These are phyloP conservation scores for Eristalis arbustorum DNA, from an alignment of 2,888 invertebrate species.

Conservation along the genomic window DNA sequence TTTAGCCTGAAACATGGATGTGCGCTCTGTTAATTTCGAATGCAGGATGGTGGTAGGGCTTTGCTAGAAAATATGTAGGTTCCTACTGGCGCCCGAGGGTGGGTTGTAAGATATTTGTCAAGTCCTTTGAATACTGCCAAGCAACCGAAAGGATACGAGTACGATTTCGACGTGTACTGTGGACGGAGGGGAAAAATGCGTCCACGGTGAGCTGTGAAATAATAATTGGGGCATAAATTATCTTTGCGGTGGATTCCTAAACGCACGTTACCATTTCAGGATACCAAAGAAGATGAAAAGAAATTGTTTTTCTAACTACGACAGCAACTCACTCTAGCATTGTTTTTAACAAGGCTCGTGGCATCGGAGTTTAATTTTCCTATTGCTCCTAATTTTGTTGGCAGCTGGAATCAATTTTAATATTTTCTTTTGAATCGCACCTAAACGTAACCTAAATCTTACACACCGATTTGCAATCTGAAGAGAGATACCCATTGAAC, in stretches of 20 bases:
- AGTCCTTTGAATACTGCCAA: background rate
- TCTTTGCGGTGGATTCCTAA: background rate
- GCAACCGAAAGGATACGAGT: background rate
- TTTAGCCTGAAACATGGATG: conserved; percentile 12
- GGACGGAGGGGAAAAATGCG: background rate
- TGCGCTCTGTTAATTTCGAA: background rate
- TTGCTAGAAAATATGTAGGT: background rate
- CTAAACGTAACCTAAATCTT: too few species aligned
- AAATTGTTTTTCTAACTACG: too few species aligned
- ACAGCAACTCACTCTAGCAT: too few species aligned
- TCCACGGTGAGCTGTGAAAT: background rate
- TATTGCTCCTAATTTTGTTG: too few species aligned
- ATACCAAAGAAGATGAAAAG: too few species aligned
- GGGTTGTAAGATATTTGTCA: background rate
- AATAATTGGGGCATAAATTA: background rate
- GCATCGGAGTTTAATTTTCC: too few species aligned
- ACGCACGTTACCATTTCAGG: too few species aligned
- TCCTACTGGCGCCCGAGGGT: background rate
- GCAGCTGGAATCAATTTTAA: too few species aligned
- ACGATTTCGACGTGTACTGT: background rate
- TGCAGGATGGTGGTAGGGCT: background rate
- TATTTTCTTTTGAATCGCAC: too few species aligned
- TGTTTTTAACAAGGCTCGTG: too few species aligned
- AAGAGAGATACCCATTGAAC: too few species aligned
- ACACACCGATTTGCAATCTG: too few species aligned